Percentiles rank a stretch among this genome's conserved stretches.
phyloP scores from a whole-genome alignment of 2,113 vertebrate species.

The Eulemur macaco region DNA sequence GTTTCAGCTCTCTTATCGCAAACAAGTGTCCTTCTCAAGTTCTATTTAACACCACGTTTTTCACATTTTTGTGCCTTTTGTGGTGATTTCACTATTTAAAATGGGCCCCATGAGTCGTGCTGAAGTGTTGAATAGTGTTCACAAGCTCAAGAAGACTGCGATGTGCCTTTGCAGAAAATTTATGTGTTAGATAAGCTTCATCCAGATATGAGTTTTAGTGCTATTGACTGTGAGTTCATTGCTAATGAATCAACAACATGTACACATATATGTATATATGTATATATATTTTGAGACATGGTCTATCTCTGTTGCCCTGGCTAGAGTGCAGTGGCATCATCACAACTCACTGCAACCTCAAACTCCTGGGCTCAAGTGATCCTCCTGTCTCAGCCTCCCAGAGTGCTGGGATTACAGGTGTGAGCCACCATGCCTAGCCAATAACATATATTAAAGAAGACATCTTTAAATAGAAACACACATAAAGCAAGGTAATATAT shows the following conservation, averaged over 20 bases:
- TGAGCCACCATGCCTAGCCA: too few species aligned
- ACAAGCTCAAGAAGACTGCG: neutral
- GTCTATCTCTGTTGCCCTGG: neutral
- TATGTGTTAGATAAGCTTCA: neutral
- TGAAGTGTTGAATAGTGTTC: neutral
- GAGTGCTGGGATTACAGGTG: too few species aligned
- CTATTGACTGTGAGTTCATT: neutral
- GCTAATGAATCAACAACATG: neutral
- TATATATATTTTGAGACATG: neutral
- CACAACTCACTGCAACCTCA: too few species aligned
- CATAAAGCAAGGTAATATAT: neutral
- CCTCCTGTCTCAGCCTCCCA: too few species aligned
- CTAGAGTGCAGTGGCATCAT: too few species aligned
- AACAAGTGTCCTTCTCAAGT: neutral
- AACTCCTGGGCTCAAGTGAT: too few species aligned
- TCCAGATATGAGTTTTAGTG: neutral
- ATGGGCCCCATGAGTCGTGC: neutral
- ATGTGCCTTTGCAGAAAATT: neutral
- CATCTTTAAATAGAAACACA: neutral
- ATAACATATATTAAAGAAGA: neutral
- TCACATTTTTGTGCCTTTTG: neutral
- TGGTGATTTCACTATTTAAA: neutral
- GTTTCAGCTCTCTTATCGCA: neutral
- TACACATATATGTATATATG: too few species aligned
- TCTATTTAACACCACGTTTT: neutral